Conservation (phyloP, 1,140 invertebrate species). For the Meloidogyne chitwoodi region DNA sequence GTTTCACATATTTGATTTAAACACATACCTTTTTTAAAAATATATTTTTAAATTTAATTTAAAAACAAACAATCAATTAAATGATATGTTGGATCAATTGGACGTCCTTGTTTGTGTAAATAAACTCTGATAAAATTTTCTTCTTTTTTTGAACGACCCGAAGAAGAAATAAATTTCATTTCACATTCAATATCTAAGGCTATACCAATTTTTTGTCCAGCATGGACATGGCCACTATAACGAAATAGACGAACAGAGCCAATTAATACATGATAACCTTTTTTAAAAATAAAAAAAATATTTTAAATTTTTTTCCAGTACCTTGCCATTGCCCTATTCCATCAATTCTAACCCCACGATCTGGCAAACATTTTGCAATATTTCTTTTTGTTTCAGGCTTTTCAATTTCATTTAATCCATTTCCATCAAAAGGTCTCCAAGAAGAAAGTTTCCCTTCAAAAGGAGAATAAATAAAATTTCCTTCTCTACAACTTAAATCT, state of each 20-base stretch:
- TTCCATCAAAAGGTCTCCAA: slow-evolving; percentile 52
- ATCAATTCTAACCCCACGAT: slow-evolving; percentile 55
- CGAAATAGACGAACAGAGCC: slow-evolving; percentile 40
- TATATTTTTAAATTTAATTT: neutral
- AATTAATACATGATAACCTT: slow-evolving; percentile 56
- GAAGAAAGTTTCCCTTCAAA: slow-evolving; percentile 55
- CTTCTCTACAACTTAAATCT: slow-evolving; percentile 43
- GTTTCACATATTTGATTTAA: slow-evolving; percentile 60
- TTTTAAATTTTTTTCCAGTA: neutral
- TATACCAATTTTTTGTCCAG: slow-evolving; percentile 53
- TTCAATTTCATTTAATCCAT: slow-evolving; percentile 42
- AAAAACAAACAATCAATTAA: slow-evolving; percentile 51
- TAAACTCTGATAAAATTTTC: slow-evolving; percentile 50
- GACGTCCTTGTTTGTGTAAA: slow-evolving; percentile 43
- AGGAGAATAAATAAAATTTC: slow-evolving; percentile 44
- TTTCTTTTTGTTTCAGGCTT: neutral
- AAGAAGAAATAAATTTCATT: neutral
- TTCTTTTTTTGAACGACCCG: slow-evolving; percentile 8
- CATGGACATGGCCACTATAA: slow-evolving; percentile 48
- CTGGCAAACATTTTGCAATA: slow-evolving; percentile 14
- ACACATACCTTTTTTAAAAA: slow-evolving; percentile 51
- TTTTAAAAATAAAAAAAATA: no score
- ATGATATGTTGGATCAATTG: slow-evolving; percentile 55
- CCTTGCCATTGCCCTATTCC: slow-evolving; percentile 57
- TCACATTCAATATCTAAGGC: slow-evolving; percentile 34